A percentile compares a stretch with the other conserved stretches of the same genome.
phyloP scores from a whole-genome alignment of 1,140 invertebrate species.

The Lepidurus packardi region DNA sequence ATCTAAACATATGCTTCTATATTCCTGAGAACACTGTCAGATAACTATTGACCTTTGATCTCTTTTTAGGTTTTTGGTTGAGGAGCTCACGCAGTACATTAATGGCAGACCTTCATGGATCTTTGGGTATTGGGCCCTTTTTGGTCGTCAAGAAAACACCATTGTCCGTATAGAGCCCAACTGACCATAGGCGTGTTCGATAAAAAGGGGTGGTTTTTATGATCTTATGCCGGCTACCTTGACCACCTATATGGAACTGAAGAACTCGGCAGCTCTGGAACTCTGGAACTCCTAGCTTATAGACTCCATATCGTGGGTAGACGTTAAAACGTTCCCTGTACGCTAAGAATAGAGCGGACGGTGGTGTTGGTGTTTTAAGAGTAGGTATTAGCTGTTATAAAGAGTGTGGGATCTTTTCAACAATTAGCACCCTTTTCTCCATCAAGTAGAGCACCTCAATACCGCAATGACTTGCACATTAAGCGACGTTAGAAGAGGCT shows the following conservation, averaged over 20 bases:
- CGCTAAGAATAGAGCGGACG: neutral
- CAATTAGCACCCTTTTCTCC: neutral
- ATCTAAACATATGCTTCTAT: too few species aligned
- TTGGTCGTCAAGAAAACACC: neutral
- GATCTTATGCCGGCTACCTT: neutral
- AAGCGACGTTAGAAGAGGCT: neutral
- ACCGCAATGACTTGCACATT: neutral
- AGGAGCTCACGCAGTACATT: too few species aligned
- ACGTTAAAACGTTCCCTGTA: neutral
- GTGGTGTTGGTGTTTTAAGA: neutral
- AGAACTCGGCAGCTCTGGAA: too few species aligned
- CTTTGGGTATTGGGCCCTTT: neutral
- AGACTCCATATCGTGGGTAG: neutral
- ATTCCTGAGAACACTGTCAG: too few species aligned
- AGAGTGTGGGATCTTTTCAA: neutral
- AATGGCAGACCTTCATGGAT: neutral
- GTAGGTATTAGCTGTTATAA: neutral
- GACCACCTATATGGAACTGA: too few species aligned
- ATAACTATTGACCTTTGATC: too few species aligned
- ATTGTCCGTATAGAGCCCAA: neutral
- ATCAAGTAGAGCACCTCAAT: neutral
- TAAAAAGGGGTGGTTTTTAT: neutral
- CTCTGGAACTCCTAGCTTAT: neutral
- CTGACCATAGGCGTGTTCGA: neutral
- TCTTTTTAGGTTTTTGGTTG: too few species aligned